Base-by-base conservation (phyloP, 2,113 vertebrate species). In the Apteryx mantelli region DNA sequence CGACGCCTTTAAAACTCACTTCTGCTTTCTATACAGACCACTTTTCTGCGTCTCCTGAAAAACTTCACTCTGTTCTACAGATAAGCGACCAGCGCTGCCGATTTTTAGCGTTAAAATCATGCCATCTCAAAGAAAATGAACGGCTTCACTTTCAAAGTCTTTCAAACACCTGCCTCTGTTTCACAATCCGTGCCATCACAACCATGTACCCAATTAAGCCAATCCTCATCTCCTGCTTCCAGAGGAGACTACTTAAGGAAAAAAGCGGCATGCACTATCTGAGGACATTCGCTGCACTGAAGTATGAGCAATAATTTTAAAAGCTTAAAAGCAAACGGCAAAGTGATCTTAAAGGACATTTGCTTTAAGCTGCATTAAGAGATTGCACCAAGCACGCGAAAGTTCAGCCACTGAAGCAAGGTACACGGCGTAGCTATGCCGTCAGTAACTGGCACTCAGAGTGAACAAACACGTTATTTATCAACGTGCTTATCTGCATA, bases 401-500 rank as follows among this genome's bases (percentile, higher is more conserved):
- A 5, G 26, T 1, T 30, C n/a, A 3, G 74, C 30, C 7, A 26
- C 26, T 40, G n/a, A 20, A 63, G 13, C 11, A 1, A 21, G 48
- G 42, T 22, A 53, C 19, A 25, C 8, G 3, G n/a, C 4, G 52
- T 5, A 42, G 42, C 14, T 21, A 56, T 1, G 1, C 42, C 5
- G 4, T 1, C 2, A 30, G 13, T 7, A 8, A 52, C 24, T 36
- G 1, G 1, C 5, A 0, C 5, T 9, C 2, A 2, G 44, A 26
- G 14, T 7, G 5, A 52, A 10, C 21, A 34, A 8, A 63, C 2
- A 21, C 63, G 24, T 21, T 2, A 15, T 0, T 1, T 32, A 19
- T 8, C 10, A 40, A 22, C 19, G 0, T 8, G 0, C 0, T 15
- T 28, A 2, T 4, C 38, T 2, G 44, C 50, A 5, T 5, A 0